Conservation (phyloP, 2,113 vertebrate species). For the Ramphastos sulfuratus region DNA sequence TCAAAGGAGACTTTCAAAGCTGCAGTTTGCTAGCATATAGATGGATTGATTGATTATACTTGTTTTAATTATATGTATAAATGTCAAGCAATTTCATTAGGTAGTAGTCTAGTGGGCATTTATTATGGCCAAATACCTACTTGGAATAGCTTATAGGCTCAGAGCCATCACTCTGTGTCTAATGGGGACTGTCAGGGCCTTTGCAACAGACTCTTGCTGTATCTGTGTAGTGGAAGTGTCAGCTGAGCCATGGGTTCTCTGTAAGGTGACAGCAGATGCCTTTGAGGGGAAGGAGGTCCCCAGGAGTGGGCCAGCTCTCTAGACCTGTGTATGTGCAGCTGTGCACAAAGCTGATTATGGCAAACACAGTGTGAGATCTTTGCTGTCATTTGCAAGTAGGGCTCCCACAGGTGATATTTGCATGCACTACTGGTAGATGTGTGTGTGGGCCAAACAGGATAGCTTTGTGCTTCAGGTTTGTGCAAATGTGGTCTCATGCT, state of each 20-base stretch:
- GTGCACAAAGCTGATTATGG: not conserved
- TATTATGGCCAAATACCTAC: not conserved
- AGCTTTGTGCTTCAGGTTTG: not conserved
- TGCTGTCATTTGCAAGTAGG: not conserved
- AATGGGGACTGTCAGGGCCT: not conserved
- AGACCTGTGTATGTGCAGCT: not conserved
- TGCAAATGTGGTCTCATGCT: not conserved
- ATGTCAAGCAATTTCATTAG: not conserved
- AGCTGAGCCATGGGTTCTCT: not conserved
- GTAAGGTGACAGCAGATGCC: not conserved
- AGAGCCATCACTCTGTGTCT: not conserved
- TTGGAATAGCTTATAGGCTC: not conserved
- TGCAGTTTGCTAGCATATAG: not conserved
- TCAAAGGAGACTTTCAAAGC: not conserved
- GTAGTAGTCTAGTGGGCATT: not conserved
- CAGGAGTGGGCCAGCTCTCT: not conserved
- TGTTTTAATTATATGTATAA: slow-evolving; percentile 17
- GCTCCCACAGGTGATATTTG: not conserved
- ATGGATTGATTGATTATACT: slow-evolving; percentile 9
- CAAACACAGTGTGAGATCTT: not conserved
- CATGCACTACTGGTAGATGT: not conserved
- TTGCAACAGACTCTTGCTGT: not conserved
- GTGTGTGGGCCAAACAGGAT: not conserved
- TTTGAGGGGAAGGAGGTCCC: not conserved
- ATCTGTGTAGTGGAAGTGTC: accelerated